Evolutionary conservation across 2,888 invertebrate genomes (phyloP).

Genomic region (Tholera decimalis): DNA sequence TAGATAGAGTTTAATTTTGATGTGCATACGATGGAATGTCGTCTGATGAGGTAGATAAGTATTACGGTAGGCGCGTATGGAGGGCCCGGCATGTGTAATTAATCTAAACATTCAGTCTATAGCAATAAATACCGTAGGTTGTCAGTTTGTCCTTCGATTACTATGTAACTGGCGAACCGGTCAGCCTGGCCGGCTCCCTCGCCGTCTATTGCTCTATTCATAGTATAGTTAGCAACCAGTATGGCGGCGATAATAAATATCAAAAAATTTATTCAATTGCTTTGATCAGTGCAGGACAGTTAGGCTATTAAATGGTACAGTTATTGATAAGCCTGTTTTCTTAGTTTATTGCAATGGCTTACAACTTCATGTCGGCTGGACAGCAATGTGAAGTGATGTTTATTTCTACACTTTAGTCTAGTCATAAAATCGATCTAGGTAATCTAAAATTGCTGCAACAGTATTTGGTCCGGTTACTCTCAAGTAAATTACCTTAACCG

Average conservation of each 20-base stretch:
- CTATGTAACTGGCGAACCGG: conserved; percentile 80
- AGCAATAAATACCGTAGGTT: conserved; percentile 85
- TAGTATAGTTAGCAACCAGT: conserved; percentile 67
- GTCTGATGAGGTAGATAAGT: conserved; percentile 81
- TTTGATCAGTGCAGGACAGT: conserved; percentile 65
- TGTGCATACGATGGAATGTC: conserved; percentile 78
- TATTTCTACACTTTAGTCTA: conserved; percentile 53
- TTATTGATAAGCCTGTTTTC: conserved; percentile 66
- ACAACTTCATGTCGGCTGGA: conserved; percentile 49
- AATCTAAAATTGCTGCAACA: conserved; percentile 48
- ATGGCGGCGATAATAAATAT: conserved; percentile 60
- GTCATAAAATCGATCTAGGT: conserved; percentile 47
- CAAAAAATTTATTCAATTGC: conserved; percentile 67
- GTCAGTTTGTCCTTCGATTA: conserved; percentile 85
- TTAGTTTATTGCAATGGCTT: conserved; percentile 62
- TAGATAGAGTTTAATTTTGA: conserved; percentile 76
- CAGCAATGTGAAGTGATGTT: conserved; percentile 54
- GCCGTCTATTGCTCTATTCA: conserved; percentile 79
- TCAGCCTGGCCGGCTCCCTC: conserved; percentile 72
- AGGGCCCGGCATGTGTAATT: conserved; percentile 82
- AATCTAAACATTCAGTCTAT: conserved; percentile 86
- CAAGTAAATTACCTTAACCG: conserved; percentile 22
- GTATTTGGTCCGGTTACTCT: conserved; percentile 25
- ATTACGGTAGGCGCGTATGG: conserved; percentile 77
- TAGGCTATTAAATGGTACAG: conserved; percentile 63